Percentiles rank a stretch among this genome's conserved stretches.
Evolutionary conservation across 2,888 invertebrate species (phyloP).

Genomic region (Cylloceria caligata): DNA sequence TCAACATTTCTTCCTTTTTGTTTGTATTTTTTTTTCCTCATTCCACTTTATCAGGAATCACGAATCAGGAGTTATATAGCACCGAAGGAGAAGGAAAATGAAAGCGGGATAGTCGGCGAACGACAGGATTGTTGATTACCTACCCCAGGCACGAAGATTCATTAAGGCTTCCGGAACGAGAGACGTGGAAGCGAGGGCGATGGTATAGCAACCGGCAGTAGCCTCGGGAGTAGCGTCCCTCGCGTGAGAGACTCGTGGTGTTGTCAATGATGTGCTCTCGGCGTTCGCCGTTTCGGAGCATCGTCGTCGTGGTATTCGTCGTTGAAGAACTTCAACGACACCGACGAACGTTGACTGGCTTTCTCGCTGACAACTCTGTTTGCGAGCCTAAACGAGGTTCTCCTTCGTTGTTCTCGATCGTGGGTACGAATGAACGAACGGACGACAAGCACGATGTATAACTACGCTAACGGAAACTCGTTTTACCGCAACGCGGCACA

Average conservation of each 20-base stretch:
- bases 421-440: conserved; percentile 45
- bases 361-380: conserved; percentile 70
- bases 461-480: conserved; percentile 37
- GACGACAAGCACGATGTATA: conserved; percentile 26
- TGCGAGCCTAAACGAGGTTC: conserved; percentile 66
- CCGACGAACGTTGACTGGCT: conserved; percentile 62
- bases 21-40: background rate
- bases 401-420: conserved; percentile 49
- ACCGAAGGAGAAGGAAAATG: conserved; percentile 14
- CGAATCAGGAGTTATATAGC: conserved; percentile 24
- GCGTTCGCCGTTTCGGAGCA: conserved; percentile 5
- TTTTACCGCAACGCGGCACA: conserved; percentile 36
- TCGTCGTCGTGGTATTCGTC: conserved; percentile 31
- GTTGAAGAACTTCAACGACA: conserved; percentile 59
- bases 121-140: conserved; percentile 68
- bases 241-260: conserved; percentile 8
- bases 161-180: conserved; percentile 67
- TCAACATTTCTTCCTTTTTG: background rate
- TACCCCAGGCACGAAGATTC: conserved; percentile 68
- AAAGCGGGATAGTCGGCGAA: conserved; percentile 48
- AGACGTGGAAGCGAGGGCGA: conserved; percentile 34
- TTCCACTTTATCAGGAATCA: conserved; percentile 8
- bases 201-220: background rate
- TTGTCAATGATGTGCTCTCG: conserved; percentile 34
- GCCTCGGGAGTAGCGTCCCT: conserved; percentile 12